Conservation (phyloP, 2,888 invertebrate species). For the Pasiphila rectangulata region DNA sequence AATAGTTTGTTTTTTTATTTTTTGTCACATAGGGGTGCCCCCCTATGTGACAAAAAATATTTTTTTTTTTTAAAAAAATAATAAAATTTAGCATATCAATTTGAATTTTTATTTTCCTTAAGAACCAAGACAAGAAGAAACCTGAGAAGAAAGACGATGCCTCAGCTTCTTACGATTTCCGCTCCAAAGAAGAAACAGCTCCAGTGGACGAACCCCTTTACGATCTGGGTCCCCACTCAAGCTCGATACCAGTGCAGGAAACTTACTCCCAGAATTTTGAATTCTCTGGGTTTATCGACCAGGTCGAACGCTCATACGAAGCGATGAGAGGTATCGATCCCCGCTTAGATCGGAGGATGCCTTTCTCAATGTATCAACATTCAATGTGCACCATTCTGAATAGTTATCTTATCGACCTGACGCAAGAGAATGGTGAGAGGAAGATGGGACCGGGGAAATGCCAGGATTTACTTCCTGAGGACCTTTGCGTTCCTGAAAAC, state of each 20-base stretch:
- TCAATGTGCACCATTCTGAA: slow-evolving; percentile 32
- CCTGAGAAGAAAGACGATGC: slow-evolving; percentile 23
- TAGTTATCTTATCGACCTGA: slow-evolving; percentile 27
- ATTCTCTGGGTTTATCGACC: slow-evolving; percentile 31
- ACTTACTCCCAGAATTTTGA: slow-evolving; percentile 34
- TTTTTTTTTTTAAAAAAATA: too few relatives aligned
- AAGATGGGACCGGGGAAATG: slow-evolving; percentile 17
- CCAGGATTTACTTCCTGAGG: slow-evolving; percentile 32
- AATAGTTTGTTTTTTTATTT: too few relatives aligned
- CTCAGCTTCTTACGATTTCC: slow-evolving; percentile 25
- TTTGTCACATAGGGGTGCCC: too few relatives aligned
- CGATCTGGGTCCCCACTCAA: slow-evolving; percentile 35
- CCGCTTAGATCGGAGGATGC: slow-evolving; percentile 27
- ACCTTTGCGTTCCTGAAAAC: slow-evolving; percentile 28
- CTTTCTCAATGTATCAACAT: slow-evolving; percentile 36
- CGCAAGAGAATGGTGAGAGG: slow-evolving; percentile 29
- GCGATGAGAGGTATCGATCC: slow-evolving; percentile 32
- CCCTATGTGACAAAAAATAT: too few relatives aligned
- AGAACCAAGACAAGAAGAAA: slow-evolving; percentile 18
- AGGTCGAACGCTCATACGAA: slow-evolving; percentile 34
- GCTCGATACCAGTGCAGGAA: slow-evolving; percentile 34
- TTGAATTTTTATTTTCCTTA: too few relatives aligned
- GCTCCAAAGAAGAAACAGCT: slow-evolving; percentile 27
- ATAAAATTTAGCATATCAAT: too few relatives aligned
- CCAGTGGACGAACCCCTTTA: slow-evolving; percentile 37